Evolutionary conservation across 2,113 vertebrate species (phyloP).

Genomic region (Numenius arquata): DNA sequence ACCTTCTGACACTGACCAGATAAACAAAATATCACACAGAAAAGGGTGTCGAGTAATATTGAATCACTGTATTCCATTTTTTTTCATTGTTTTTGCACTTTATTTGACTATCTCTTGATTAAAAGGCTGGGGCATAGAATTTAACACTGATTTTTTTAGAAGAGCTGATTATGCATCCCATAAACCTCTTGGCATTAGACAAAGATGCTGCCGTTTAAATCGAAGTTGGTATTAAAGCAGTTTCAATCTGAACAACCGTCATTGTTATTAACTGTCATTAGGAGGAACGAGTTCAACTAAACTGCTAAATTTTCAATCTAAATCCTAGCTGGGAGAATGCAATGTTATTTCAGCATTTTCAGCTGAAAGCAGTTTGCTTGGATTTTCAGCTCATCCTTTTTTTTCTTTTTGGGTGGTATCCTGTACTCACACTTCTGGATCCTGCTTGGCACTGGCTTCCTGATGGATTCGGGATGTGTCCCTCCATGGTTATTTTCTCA

Average conservation of each 20-base stretch:
- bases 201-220: constrained; percentile 37
- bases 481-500: background rate
- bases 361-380: background rate
- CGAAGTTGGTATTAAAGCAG: constrained; percentile 50
- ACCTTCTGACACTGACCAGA: background rate
- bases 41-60: background rate
- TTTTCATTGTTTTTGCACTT: background rate
- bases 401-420: background rate
- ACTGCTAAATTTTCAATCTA: background rate
- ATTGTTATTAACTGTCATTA: constrained; percentile 42
- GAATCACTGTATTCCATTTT: background rate
- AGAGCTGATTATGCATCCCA: constrained; percentile 33
- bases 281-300: background rate
- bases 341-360: background rate
- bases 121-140: background rate
- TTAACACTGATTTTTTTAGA: constrained; percentile 17
- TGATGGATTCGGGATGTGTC: background rate
- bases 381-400: background rate
- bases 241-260: constrained; percentile 27
- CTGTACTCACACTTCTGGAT: background rate
- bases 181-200: constrained; percentile 53
- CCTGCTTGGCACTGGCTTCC: background rate
- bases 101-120: constrained; percentile 38
- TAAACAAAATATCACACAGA: background rate
- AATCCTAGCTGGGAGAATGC: background rate